Evolutionary conservation across 30 jellyfish, hydroid and myxozoan species (phyloP), one percentile per base, ranked within the genome.

Genomic region (Rhopilema esculentum): DNA sequence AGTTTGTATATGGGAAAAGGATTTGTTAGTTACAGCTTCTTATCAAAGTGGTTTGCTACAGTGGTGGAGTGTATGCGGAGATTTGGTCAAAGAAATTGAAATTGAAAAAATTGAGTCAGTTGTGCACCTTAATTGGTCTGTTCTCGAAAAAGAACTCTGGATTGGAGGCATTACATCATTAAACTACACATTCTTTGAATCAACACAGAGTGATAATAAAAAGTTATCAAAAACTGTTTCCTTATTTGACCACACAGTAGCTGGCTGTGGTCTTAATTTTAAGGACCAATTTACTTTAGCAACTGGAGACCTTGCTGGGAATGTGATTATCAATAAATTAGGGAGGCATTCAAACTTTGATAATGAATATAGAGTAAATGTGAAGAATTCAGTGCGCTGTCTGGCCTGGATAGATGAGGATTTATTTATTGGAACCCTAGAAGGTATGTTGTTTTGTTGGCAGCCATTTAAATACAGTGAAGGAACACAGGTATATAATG

Each of bases 291-390:
- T 28, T 23, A 64, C 77, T 19, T 88, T 95, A 23, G 97, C 97
- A 0, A 84, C 99, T 27, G 99, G 99, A 21, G 99, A 95, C 69
- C 92, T 95, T 32, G 84, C 98, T 19, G 99, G 99, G 53, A 87
- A 90, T 72, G 86, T 95, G 4, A 29, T 85, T 33, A 25, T 85
- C 29, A 88, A 93, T 82, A 23, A 73, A 57, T 29, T 65, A 31
- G 85, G 63, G 24, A 20, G 20, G 66, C 72, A 67, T 22, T 31
- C 75, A 52, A 80, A 49, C 18, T 49, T 52, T 53, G 65, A 53
- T 22, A 72, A 21, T 64, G n/a, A 40, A 24, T 21, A 62, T 65
- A 65, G 27, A 30, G 23, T 74, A 57, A 72, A 81, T 25, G 75
- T 81, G 49, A 69, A 32, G 67, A 69, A 66, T 20, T 81, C 93